These are phyloP conservation scores for Choloepus didactylus DNA, from an alignment of 2,797 vertebrate species.

Conservation along the genomic window DNA sequence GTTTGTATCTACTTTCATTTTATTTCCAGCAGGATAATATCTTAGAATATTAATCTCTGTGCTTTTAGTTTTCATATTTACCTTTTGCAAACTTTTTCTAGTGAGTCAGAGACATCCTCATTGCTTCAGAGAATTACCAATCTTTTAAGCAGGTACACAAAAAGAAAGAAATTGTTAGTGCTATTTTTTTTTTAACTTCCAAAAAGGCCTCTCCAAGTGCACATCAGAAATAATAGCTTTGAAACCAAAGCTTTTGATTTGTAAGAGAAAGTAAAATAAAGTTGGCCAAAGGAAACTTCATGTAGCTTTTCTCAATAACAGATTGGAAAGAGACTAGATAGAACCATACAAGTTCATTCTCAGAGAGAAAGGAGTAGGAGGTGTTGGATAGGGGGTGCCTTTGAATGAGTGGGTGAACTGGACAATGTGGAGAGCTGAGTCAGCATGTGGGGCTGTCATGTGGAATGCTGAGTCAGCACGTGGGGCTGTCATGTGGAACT, in stretches of 20 bases:
- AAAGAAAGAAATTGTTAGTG: neutral
- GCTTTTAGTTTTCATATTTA: constrained; percentile 18
- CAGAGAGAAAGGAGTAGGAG: neutral
- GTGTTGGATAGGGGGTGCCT: neutral
- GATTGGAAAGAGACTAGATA: neutral
- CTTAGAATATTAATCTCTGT: neutral
- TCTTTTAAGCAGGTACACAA: neutral
- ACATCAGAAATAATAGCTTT: constrained; percentile 9
- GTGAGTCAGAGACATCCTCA: neutral
- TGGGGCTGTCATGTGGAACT: neutral
- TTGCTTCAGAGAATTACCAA: neutral
- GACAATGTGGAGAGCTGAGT: no score
- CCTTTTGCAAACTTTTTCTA: constrained; percentile 8
- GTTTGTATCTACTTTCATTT: constrained; percentile 25
- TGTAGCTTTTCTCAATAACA: neutral
- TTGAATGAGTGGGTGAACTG: neutral
- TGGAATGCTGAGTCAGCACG: neutral
- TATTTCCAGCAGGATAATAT: constrained; percentile 24
- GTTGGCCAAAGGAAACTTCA: neutral
- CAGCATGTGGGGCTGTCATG: no score
- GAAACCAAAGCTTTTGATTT: constrained; percentile 52
- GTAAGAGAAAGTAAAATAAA: neutral
- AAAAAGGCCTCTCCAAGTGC: neutral
- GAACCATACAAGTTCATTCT: neutral
- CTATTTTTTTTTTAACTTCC: neutral